Conservation (phyloP, 1,140 invertebrate genomes). For the Fopius arisanus region DNA sequence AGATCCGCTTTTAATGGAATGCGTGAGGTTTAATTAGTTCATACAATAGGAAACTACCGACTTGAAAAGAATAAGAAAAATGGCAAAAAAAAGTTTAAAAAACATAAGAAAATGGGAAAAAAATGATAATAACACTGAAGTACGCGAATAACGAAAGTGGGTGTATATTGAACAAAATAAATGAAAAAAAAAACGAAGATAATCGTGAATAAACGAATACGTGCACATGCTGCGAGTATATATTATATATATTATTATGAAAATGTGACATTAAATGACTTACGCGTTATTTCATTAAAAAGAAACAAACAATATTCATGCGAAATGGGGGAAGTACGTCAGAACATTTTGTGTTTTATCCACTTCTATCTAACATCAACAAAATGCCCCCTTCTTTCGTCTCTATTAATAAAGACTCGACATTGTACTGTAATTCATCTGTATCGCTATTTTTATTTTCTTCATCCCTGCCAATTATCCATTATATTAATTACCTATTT, state of each 20-base stretch:
- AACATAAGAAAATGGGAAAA: constrained; percentile 35
- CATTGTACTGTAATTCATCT: constrained; percentile 8
- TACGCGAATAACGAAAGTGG: constrained; percentile 39
- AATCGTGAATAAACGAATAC: constrained; percentile 52
- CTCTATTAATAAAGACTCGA: constrained; percentile 24
- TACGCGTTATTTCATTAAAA: constrained; percentile 57
- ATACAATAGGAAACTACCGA: constrained; percentile 27
- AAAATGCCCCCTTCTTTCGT: constrained; percentile 39
- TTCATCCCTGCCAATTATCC: no score
- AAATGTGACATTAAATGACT: constrained; percentile 57
- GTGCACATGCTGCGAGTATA: constrained; percentile 52
- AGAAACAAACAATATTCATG: constrained; percentile 38
- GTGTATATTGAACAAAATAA: constrained; percentile 44
- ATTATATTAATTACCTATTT: no score
- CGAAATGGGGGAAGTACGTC: constrained; percentile 41
- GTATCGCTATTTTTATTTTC: constrained; percentile 32
- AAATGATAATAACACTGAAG: constrained; percentile 33
- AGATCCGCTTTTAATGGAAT: neutral
- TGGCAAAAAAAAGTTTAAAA: constrained; percentile 27
- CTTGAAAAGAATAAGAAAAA: constrained; percentile 20
- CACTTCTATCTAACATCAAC: constrained; percentile 54
- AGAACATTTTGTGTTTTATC: constrained; percentile 21
- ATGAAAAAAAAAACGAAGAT: constrained; percentile 34
- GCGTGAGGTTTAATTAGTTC: constrained; percentile 33
- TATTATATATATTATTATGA: constrained; percentile 48